Percentiles rank a stretch among this genome's conserved stretches.
Evolutionary conservation across 92 coral and sea anemone genomes (phyloP).

Genomic region (Zoanthus gigantus): DNA sequence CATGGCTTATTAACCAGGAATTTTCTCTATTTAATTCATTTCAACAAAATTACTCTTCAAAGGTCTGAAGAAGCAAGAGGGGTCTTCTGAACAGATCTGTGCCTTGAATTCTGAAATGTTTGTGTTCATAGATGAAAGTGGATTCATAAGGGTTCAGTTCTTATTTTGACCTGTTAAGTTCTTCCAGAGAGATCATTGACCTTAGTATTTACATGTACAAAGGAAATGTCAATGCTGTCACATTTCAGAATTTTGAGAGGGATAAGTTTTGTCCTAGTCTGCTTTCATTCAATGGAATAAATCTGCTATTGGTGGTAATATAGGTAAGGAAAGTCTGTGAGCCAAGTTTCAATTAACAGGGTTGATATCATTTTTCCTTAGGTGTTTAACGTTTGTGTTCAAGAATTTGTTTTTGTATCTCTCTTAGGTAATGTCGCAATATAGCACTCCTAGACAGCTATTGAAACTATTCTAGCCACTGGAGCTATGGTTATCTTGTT

Average conservation of each 20-base stretch:
- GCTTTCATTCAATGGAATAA: neutral
- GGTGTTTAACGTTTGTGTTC: neutral
- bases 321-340: neutral
- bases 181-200: slow-evolving; percentile 3
- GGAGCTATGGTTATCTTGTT: slow-evolving; percentile 47
- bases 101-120: too few relatives aligned
- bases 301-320: neutral
- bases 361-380: too few relatives aligned
- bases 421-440: slow-evolving; percentile 37
- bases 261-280: neutral
- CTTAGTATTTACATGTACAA: neutral
- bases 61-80: too few relatives aligned
- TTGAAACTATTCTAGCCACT: slow-evolving; percentile 43
- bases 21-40: too few relatives aligned
- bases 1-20: too few relatives aligned
- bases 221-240: neutral
- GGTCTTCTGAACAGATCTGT: too few relatives aligned
- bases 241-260: neutral
- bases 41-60: too few relatives aligned
- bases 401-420: too few relatives aligned
- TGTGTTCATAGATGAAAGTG: too few relatives aligned
- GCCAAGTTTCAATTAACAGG: neutral
- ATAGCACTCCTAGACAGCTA: slow-evolving; percentile 15
- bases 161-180: too few relatives aligned
- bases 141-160: too few relatives aligned